Base-by-base conservation (phyloP, 2,888 invertebrate species). In the Protophormia terraenovae region DNA sequence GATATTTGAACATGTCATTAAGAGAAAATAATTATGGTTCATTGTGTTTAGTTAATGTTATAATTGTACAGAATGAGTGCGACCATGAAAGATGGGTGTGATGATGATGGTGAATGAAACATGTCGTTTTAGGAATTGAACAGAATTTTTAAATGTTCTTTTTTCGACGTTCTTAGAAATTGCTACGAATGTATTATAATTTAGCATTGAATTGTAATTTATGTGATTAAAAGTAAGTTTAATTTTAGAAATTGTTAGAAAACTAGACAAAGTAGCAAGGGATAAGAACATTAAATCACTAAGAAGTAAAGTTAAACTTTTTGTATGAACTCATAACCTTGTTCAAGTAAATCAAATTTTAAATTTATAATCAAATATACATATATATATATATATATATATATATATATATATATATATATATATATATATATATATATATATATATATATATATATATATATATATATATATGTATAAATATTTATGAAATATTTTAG, bases 1-100 rank as follows among this genome's bases (percentile, higher is more conserved):
- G 55, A 78, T 64, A 78, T 85, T 78, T 78, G 75, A 78, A 82
- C 78, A 85, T 79, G 85, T 82, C 85, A 85, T 85, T 85, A 82
- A 75, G 75, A 64, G 72, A 78, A 85, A 85, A 85, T 85, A 85
- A 85, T 85, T 85, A 85, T 85, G 64, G 69, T 71, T 82, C 75
- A 82, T 78, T 82, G 67, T 85, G 60, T 81, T 71, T 66, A 22
- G 38, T 62, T 58, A 64, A 78, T 69, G 66, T 58, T 76, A 47
- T 77, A 72, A 50, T 78, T 78, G 38, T 29, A 80, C 19, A 22
- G 38, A 77, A 35, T 12, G 67, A 58, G 29, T 76, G 32, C 67
- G 24, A 47, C 6, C 16, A 0, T 24, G n/a, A 62, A 71, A 29
- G 38, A 80, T 76, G 58, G 80, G 32, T 72, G 58, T 71, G 22